Percentiles rank a stretch among this genome's conserved stretches.
Evolutionary conservation across 2,797 vertebrate species (phyloP).

Genomic region (Acipenser oxyrinchus): DNA sequence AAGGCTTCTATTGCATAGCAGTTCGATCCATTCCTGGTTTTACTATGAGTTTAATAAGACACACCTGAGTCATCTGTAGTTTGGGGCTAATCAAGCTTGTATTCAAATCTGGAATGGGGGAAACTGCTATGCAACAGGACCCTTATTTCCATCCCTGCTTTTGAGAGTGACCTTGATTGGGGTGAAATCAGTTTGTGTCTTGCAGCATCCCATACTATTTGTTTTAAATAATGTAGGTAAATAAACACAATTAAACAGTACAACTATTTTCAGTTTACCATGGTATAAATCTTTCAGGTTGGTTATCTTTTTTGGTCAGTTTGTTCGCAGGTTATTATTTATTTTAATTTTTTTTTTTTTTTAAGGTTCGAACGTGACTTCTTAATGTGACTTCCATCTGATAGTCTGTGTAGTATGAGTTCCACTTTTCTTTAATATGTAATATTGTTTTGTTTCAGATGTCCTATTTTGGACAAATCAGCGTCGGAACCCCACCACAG

Average conservation of each 20-base stretch:
- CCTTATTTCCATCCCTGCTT: too few species aligned
- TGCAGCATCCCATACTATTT: not conserved
- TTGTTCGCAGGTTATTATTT: not conserved
- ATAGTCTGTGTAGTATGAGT: too few species aligned
- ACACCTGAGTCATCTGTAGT: too few species aligned
- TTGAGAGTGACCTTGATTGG: not conserved
- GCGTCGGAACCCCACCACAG: slow-evolving; percentile 12
- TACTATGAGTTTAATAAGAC: too few species aligned
- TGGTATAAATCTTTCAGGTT: not conserved
- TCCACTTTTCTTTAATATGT: not conserved
- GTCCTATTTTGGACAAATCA: slow-evolving; percentile 18
- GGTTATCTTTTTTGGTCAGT: not conserved
- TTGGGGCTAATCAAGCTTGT: too few species aligned
- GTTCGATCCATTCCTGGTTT: too few species aligned
- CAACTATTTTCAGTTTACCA: not conserved
- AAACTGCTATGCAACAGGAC: too few species aligned
- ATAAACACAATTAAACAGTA: too few species aligned
- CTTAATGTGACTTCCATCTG: too few species aligned
- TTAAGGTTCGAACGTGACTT: too few species aligned
- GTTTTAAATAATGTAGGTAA: not conserved
- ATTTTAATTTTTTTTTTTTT: not conserved
- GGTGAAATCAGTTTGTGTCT: not conserved
- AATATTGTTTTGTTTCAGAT: slow-evolving; percentile 13
- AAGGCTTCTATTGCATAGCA: too few species aligned
- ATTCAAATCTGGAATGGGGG: too few species aligned